Evolutionary conservation across 2,113 vertebrate species (phyloP), one percentile per base, ranked within the genome.

Genomic region (Spea bombifrons): DNA sequence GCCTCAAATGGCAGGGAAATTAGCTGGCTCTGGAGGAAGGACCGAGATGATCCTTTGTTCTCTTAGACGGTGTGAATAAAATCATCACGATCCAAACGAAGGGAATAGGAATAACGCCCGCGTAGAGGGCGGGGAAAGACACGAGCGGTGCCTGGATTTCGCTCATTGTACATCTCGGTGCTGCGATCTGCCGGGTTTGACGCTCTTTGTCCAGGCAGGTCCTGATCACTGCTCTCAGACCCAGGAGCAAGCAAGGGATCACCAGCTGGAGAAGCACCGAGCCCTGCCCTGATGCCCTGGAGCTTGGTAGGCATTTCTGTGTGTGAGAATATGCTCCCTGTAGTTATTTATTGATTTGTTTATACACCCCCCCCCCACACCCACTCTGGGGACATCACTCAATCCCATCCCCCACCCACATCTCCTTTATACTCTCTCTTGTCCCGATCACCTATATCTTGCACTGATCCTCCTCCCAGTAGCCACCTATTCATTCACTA

Each of bases 1-100:
- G 76, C 70, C 76, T 79, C 47, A 73, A 66, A 79, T 79, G 70
- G 76, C 76, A 79, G 76, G 61, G 50, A 66, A 57, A 72, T 66
- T 10, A 30, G 44, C 69, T 55, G 69, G 30, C 17, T 72, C 4
- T 72, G 70, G 70, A 73, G 63, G 70, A 45, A 55, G 69, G 63
- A 71, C 69, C 55, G 30, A 7, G 61, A 5, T 30, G 13, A 50
- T 66, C 69, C 70, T 79, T 73, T 73, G 76, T 78, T 71, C 61
- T 72, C 5, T 44, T 17, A 50, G 48, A 48, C 30, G 46, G 55
- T 30, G 66, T 13, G 49, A 12, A 52, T 79, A 57, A 55, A 65
- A 64, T 16, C 30, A 17, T 59, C 6, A 65, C n/a, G 16, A 43
- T 6, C 63, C 4, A 52, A 7, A 17, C 8, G 16, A 15, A 10